These are phyloP conservation scores for Vireo griseus DNA, from an alignment of 2,797 vertebrate genomes.

Conservation along the genomic window DNA sequence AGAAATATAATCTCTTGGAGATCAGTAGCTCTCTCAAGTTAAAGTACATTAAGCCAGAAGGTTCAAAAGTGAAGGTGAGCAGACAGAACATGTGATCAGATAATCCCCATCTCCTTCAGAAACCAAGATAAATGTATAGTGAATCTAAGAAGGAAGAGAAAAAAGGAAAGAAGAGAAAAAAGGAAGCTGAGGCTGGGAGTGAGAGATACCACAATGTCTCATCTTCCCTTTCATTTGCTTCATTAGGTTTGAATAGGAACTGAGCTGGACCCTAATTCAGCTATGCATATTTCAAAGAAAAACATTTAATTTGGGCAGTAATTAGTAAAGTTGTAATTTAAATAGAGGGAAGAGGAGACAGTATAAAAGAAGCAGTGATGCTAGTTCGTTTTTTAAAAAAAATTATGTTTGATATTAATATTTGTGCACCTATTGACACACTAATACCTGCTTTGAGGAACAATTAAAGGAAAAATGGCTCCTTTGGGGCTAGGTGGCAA, in stretches of 20 bases:
- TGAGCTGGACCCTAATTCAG: not conserved
- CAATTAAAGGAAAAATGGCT: not conserved
- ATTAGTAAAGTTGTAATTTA: not conserved
- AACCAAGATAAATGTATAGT: not conserved
- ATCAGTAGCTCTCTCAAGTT: not conserved
- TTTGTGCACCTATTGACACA: not conserved
- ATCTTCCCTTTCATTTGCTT: not conserved
- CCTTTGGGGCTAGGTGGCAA: not conserved
- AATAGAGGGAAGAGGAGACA: not conserved
- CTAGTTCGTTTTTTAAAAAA: not conserved
- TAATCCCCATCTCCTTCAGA: not conserved
- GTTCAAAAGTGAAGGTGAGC: not conserved
- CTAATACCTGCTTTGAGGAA: not conserved
- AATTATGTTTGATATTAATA: not conserved
- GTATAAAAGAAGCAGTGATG: not conserved
- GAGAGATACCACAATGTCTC: not conserved
- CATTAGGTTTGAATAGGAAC: not conserved
- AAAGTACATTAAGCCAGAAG: not conserved
- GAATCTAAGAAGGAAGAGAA: slow-evolving; percentile 15
- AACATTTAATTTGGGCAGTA: not conserved
- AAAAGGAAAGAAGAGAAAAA: slow-evolving; percentile 44
- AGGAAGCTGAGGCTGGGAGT: not conserved
- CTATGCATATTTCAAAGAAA: not conserved
- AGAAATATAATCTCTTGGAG: not conserved
- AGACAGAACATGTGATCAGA: not conserved